These are phyloP conservation scores for Drosophila affinis DNA, from an alignment of 2,888 invertebrate genomes.

Conservation along the genomic window DNA sequence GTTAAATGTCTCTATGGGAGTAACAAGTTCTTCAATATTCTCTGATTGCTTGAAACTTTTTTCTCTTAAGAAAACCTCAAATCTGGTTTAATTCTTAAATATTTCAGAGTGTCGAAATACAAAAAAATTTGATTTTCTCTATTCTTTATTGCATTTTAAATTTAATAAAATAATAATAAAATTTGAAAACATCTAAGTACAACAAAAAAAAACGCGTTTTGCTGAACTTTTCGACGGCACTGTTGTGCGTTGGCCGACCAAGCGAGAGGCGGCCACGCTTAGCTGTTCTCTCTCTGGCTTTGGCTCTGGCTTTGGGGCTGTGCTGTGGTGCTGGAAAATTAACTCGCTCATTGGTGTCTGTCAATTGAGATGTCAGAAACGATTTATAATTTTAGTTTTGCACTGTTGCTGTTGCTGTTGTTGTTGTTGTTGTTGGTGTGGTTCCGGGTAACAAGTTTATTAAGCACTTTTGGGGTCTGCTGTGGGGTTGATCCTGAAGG, in stretches of 20 bases:
- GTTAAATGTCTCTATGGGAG: too few species aligned
- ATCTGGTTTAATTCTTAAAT: too few species aligned
- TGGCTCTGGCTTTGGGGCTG: constrained; percentile 20
- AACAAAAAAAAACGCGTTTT: too few species aligned
- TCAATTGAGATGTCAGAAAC: constrained; percentile 81
- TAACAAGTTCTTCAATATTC: too few species aligned
- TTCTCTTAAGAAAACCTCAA: not conserved
- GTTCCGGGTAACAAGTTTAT: constrained; percentile 70
- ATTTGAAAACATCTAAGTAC: not conserved
- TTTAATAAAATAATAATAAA: too few species aligned
- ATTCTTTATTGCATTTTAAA: too few species aligned
- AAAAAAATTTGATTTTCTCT: too few species aligned
- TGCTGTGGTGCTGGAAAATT: constrained; percentile 64
- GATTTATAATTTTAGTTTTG: constrained; percentile 78
- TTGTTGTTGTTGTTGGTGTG: constrained; percentile 39
- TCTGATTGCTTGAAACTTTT: too few species aligned
- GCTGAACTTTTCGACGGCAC: not conserved
- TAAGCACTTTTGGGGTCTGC: constrained; percentile 57
- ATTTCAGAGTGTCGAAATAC: too few species aligned
- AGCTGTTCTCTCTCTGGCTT: constrained; percentile 29
- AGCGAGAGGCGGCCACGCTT: constrained; percentile 6
- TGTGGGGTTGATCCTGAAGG: constrained; percentile 4
- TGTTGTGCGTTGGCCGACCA: not conserved
- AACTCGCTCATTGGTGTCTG: constrained; percentile 81
- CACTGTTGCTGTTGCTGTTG: constrained; percentile 43